These are phyloP conservation scores for Cerceris ruficornis DNA, from an alignment of 2,888 invertebrate species.

Conservation along the genomic window DNA sequence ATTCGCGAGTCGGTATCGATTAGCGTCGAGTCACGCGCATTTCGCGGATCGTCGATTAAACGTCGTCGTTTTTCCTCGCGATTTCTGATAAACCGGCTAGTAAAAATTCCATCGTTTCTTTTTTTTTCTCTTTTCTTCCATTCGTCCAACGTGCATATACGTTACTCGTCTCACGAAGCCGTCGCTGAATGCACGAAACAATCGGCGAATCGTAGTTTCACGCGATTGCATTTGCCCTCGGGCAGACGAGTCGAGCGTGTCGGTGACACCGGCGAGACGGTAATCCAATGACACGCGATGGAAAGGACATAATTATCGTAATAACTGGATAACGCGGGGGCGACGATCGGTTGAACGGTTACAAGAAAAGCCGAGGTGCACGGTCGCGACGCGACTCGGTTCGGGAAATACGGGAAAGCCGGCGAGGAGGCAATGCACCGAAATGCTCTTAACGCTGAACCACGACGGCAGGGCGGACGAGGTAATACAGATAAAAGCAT, in stretches of 20 bases:
- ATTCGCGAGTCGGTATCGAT: neutral
- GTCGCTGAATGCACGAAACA: too few species aligned
- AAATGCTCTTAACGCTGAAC: constrained; percentile 34
- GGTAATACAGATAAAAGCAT: constrained; percentile 59
- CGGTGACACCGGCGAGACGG: neutral
- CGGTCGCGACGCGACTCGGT: neutral
- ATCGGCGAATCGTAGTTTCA: neutral
- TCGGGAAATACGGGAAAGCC: neutral
- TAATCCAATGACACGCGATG: constrained; percentile 5
- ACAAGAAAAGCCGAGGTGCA: too few species aligned
- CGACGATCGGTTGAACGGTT: neutral
- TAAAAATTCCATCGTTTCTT: neutral
- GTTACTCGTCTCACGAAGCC: too few species aligned
- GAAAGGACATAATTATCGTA: neutral
- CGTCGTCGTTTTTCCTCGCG: neutral
- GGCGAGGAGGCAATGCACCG: constrained; percentile 7
- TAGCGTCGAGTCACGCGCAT: neutral
- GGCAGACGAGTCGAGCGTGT: constrained; percentile 6
- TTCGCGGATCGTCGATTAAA: neutral
- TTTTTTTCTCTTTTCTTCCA: too few species aligned
- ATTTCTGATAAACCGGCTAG: neutral
- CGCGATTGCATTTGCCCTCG: neutral
- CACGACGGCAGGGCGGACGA: constrained; percentile 10
- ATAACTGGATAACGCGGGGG: neutral
- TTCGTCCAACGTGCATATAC: neutral